Conservation (phyloP, 2,113 vertebrate genomes). For the Grammomys dolichurus region DNA sequence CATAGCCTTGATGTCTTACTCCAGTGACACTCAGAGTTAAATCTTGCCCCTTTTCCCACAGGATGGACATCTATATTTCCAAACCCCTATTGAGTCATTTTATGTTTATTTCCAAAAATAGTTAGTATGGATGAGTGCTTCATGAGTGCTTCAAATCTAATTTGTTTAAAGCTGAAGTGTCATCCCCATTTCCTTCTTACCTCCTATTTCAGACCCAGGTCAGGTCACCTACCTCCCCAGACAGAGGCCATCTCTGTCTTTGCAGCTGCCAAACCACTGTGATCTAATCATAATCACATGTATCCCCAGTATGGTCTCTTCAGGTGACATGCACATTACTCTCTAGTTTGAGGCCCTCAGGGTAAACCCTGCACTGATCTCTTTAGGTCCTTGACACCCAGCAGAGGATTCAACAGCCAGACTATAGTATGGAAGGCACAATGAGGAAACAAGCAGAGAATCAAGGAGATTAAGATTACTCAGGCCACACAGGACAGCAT, state of each 20-base stretch:
- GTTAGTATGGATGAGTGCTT: not conserved
- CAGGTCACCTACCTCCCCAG: not conserved
- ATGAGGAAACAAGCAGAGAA: not conserved
- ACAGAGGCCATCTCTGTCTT: not conserved
- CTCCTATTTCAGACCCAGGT: not conserved
- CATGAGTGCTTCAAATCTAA: not conserved
- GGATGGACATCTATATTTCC: not conserved
- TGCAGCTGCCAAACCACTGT: not conserved
- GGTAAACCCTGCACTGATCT: not conserved
- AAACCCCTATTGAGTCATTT: not conserved
- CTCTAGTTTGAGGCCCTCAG: not conserved
- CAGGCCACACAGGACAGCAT: not conserved
- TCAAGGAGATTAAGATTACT: not conserved
- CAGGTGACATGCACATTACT: fast-evolving
- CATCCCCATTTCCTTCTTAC: not conserved
- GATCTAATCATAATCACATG: not conserved
- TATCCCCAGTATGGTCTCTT: fast-evolving
- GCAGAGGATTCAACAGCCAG: not conserved
- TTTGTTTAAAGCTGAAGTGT: not conserved
- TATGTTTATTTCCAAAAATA: not conserved
- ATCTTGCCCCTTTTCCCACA: not conserved
- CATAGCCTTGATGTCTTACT: not conserved
- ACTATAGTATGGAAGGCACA: not conserved
- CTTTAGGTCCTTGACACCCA: not conserved
- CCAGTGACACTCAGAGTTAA: too few relatives aligned